These are phyloP conservation scores for Eurosta solidaginis DNA, from an alignment of 1,140 invertebrate genomes.

Conservation along the genomic window DNA sequence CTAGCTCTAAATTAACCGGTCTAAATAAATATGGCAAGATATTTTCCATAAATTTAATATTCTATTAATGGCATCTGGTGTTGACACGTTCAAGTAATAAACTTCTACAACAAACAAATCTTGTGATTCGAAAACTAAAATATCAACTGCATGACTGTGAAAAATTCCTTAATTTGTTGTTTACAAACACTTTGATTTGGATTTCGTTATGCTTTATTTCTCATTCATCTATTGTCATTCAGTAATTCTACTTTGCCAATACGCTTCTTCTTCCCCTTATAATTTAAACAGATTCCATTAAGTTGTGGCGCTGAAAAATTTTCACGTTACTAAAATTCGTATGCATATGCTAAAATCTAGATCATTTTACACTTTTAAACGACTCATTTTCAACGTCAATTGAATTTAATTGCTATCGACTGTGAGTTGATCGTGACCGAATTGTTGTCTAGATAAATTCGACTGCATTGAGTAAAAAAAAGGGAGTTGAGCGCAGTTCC, in stretches of 20 bases:
- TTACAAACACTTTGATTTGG: not conserved
- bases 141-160: not conserved
- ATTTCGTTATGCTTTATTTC: not conserved
- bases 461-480: no score
- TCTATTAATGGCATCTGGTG: not conserved
- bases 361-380: constrained; percentile 18
- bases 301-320: constrained; percentile 9
- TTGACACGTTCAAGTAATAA: not conserved
- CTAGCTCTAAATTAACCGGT: not conserved
- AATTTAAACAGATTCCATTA: not conserved
- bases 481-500: not conserved
- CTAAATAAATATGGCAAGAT: not conserved
- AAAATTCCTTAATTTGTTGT: not conserved
- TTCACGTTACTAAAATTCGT: not conserved
- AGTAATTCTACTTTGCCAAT: no score
- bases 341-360: not conserved
- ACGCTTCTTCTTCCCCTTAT: not conserved
- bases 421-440: not conserved
- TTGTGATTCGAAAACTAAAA: not conserved
- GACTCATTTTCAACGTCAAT: not conserved
- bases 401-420: not conserved
- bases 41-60: constrained; percentile 14
- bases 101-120: no score
- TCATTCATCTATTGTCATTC: not conserved
- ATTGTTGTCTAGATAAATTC: not conserved